Conservation (phyloP, 2,113 vertebrate species). For the Cochlearius cochlearius region DNA sequence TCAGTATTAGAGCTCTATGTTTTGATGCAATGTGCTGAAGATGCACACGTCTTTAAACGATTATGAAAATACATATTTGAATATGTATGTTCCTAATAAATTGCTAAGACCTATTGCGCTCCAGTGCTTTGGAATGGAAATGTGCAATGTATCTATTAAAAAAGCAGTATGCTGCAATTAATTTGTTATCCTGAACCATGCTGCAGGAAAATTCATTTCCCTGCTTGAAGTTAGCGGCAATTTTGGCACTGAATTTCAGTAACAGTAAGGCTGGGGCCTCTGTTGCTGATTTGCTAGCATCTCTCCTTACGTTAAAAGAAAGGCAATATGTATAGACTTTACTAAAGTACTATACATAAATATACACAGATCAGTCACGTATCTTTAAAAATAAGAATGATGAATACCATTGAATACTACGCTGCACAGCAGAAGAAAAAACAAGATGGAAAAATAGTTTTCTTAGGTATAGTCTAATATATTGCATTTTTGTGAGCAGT, state of each 20-base stretch:
- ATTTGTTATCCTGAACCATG: neutral
- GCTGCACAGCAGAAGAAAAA: neutral
- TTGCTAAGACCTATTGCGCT: neutral
- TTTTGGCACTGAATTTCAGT: constrained; percentile 25
- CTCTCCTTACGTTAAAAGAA: constrained; percentile 8
- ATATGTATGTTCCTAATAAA: neutral
- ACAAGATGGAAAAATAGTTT: neutral
- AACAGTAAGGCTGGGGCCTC: constrained; percentile 8
- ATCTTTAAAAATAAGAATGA: constrained; percentile 7
- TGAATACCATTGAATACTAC: neutral
- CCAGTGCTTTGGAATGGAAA: neutral
- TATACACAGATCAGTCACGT: neutral
- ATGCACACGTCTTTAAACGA: neutral
- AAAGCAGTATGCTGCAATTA: neutral
- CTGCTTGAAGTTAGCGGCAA: neutral
- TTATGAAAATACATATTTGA: neutral
- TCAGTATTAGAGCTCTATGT: neutral
- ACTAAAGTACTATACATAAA: constrained; percentile 14
- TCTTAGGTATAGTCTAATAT: neutral
- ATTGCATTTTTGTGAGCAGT: neutral
- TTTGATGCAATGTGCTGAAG: neutral
- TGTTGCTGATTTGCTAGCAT: constrained; percentile 30
- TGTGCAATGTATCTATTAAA: neutral
- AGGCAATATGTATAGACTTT: neutral
- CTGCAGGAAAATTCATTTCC: constrained; percentile 31